These are phyloP conservation scores for Spialia ferax DNA, from an alignment of 2,888 invertebrate species.

Conservation along the genomic window DNA sequence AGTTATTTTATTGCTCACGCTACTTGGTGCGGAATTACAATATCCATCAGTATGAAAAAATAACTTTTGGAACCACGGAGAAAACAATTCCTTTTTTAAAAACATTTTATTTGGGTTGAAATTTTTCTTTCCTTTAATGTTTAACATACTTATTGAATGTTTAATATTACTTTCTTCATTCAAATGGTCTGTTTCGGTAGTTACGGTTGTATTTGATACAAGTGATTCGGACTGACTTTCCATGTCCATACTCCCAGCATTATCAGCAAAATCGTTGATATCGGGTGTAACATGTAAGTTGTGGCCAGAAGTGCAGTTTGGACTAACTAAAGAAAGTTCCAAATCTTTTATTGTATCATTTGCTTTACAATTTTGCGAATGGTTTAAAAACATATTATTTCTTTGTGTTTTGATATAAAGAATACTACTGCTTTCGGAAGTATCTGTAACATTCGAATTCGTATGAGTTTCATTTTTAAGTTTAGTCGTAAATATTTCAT, in stretches of 20 bases:
- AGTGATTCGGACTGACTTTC: not conserved
- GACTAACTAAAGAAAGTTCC: not conserved
- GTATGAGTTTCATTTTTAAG: not conserved
- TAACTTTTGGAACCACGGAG: slow-evolving; percentile 72
- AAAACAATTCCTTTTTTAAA: slow-evolving; percentile 65
- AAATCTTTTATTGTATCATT: not conserved
- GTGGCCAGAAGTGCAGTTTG: not conserved
- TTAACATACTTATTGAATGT: too few species aligned
- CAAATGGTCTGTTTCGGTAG: not conserved
- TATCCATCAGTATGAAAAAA: slow-evolving; percentile 57
- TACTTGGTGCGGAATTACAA: slow-evolving; percentile 37
- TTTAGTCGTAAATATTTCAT: not conserved
- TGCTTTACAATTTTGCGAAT: not conserved
- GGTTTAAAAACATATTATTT: not conserved
- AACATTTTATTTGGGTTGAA: not conserved
- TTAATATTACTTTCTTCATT: not conserved
- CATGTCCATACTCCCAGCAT: not conserved
- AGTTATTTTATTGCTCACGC: not conserved
- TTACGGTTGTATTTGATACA: not conserved
- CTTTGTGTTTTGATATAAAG: not conserved
- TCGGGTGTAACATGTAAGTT: not conserved
- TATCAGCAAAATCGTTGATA: not conserved
- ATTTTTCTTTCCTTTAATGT: not conserved
- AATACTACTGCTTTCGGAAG: not conserved
- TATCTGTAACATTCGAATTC: not conserved